These are phyloP conservation scores for Eupeodes latifasciatus DNA, from an alignment of 2,888 invertebrate species.

Conservation along the genomic window DNA sequence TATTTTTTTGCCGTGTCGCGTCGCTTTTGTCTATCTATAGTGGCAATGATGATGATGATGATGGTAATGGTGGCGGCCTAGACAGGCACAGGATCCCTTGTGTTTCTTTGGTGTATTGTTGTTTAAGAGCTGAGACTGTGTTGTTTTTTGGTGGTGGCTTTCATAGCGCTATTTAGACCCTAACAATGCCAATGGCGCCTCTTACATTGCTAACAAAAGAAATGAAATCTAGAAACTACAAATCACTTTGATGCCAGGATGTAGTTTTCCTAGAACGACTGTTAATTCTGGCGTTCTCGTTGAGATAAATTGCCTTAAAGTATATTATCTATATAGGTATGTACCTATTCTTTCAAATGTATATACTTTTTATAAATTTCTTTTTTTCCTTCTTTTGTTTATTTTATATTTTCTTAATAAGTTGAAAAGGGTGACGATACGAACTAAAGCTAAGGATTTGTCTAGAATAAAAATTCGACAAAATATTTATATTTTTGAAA, in stretches of 20 bases:
- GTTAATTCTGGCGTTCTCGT: constrained; percentile 61
- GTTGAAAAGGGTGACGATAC: neutral
- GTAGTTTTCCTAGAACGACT: constrained; percentile 61
- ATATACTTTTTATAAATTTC: neutral
- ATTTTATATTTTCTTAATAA: neutral
- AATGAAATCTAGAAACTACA: constrained; percentile 69
- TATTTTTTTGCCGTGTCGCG: constrained; percentile 37
- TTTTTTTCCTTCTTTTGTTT: neutral
- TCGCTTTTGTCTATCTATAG: constrained; percentile 72
- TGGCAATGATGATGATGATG: constrained; percentile 71
- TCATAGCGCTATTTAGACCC: constrained; percentile 64
- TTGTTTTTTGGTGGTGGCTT: constrained; percentile 52
- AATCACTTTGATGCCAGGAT: constrained; percentile 73
- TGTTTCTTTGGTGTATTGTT: constrained; percentile 62
- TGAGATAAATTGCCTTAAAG: constrained; percentile 65
- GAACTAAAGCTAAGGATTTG: neutral
- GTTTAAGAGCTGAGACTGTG: constrained; percentile 46
- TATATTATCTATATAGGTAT: constrained; percentile 7
- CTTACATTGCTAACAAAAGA: constrained; percentile 72
- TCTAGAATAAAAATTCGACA: neutral
- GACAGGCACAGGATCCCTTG: constrained; percentile 71
- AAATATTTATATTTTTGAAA: too few species aligned
- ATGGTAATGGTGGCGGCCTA: constrained; percentile 68
- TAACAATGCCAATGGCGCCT: constrained; percentile 76
- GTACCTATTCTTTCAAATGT: neutral